Evolutionary conservation across 2,797 vertebrate species (phyloP).

Genomic region (Stomatorhinus walkeri): DNA sequence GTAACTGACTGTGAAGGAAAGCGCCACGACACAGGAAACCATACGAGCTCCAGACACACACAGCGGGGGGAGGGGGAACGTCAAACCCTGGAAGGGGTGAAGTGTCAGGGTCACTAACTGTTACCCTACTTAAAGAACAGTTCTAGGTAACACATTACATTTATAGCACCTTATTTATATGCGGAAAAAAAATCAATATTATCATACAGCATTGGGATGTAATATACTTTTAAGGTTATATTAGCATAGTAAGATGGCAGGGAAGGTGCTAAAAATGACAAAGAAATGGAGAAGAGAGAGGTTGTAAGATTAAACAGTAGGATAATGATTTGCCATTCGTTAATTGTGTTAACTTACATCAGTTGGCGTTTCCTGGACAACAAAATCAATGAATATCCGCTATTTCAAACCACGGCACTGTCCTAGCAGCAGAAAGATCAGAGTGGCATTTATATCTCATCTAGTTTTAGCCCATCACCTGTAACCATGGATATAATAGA

Average conservation of each 20-base stretch:
- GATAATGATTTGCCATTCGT: not conserved
- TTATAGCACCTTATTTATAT: not conserved
- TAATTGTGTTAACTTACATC: not conserved
- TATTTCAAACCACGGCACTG: not conserved
- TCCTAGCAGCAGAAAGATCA: not conserved
- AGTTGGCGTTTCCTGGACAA: not conserved
- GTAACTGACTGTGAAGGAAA: not conserved
- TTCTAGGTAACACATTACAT: not conserved
- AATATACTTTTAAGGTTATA: conserved; percentile 1
- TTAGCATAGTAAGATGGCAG: not conserved
- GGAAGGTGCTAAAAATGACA: not conserved
- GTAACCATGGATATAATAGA: conserved; percentile 4
- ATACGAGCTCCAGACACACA: not conserved
- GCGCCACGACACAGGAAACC: not conserved
- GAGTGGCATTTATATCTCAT: not conserved
- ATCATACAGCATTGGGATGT: not conserved
- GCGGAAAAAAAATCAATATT: not conserved
- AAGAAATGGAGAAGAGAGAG: not conserved
- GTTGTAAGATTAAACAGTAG: not conserved
- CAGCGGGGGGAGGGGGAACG: not conserved
- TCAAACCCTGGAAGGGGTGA: not conserved
- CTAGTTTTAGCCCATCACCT: not conserved
- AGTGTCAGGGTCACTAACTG: not conserved
- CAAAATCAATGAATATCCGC: not conserved
- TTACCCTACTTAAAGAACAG: not conserved